Conservation (phyloP, 2,888 invertebrate genomes). For the Adela reaumurella region DNA sequence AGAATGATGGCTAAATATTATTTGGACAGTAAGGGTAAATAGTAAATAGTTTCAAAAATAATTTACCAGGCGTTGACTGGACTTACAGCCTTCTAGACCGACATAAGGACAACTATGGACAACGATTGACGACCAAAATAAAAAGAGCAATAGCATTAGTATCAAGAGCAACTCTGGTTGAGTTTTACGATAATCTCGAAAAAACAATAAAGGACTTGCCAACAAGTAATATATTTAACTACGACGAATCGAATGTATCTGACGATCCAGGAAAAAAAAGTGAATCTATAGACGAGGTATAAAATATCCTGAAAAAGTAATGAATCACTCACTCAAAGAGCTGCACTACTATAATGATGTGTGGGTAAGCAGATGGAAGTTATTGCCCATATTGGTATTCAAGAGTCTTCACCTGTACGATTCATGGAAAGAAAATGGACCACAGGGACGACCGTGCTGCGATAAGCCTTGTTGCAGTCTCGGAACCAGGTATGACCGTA, state of each 20-base stretch:
- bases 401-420: conserved; percentile 10
- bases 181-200: conserved; percentile 4
- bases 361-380: conserved; percentile 17
- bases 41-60: conserved; percentile 8
- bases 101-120: conserved; percentile 7
- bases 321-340: conserved; percentile 18
- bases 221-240: conserved; percentile 17
- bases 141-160: conserved; percentile 9
- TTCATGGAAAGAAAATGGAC: conserved; percentile 4
- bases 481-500: too few species aligned
- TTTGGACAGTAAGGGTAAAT: conserved; percentile 8
- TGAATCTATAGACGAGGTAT: conserved; percentile 14
- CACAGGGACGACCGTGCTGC: not conserved
- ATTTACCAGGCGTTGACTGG: conserved; percentile 10
- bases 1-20: conserved; percentile 10
- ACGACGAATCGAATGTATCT: conserved; percentile 16
- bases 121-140: conserved; percentile 10
- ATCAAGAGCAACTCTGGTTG: conserved; percentile 5
- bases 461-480: too few species aligned
- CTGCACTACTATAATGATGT: conserved; percentile 18
- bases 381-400: not conserved
- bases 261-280: conserved; percentile 21
- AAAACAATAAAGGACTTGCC: conserved; percentile 1
- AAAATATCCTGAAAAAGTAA: conserved; percentile 19
- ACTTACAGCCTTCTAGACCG: conserved; percentile 8